Conservation (phyloP, 2,888 invertebrate genomes). For the Meteorus colon region DNA sequence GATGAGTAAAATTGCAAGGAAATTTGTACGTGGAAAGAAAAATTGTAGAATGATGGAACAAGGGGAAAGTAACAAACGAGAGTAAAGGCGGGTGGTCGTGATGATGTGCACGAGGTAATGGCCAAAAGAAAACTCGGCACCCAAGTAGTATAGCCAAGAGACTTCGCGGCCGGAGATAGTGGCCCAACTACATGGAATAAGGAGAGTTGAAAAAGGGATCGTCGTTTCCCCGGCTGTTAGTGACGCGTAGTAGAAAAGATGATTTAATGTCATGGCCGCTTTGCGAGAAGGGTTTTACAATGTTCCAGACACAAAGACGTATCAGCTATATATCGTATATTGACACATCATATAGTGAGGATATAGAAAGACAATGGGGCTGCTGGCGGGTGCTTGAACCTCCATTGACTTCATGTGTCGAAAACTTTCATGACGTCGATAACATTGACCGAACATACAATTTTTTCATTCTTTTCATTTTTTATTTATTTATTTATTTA, state of each 20-base stretch:
- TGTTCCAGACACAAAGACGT: slow-evolving; percentile 26
- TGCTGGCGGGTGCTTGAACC: slow-evolving; percentile 12
- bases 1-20: slow-evolving; percentile 31
- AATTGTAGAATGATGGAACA: slow-evolving; percentile 34
- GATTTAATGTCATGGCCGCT: slow-evolving; percentile 44
- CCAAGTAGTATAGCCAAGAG: slow-evolving; percentile 11
- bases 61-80: slow-evolving; percentile 18
- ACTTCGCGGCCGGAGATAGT: slow-evolving; percentile 37
- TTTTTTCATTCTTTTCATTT: neutral
- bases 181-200: slow-evolving; percentile 35
- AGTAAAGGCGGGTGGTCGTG: neutral
- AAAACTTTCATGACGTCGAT: slow-evolving; percentile 30
- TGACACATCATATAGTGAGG: slow-evolving; percentile 21
- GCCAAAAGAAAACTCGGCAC: slow-evolving; percentile 17
- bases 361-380: slow-evolving; percentile 10
- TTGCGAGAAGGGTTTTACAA: slow-evolving; percentile 26
- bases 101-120: slow-evolving; percentile 33
- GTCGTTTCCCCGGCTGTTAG: slow-evolving; percentile 44
- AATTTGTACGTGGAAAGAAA: slow-evolving; percentile 40
- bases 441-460: slow-evolving; percentile 17
- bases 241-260: slow-evolving; percentile 41
- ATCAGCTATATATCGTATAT: slow-evolving; percentile 35
- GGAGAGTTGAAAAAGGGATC: slow-evolving; percentile 36
- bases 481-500: neutral
- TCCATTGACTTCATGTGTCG: slow-evolving; percentile 17